These are phyloP conservation scores for Eremophila alpestris DNA, from an alignment of 2,797 vertebrate species.

Conservation along the genomic window DNA sequence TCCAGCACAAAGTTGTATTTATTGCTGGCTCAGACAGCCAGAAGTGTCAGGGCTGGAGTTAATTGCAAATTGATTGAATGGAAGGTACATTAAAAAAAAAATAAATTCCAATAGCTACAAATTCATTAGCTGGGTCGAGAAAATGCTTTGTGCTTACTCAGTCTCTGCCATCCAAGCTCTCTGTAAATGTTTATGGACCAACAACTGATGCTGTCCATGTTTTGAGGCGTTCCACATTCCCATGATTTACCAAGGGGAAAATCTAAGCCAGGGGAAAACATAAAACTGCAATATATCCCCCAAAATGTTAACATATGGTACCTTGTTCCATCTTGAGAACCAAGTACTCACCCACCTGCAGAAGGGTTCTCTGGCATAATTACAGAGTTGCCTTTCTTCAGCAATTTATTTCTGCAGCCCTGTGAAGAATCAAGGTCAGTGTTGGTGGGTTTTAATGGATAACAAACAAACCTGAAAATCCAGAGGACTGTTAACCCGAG, in stretches of 20 bases:
- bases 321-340: neutral
- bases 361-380: neutral
- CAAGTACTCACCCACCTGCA: neutral
- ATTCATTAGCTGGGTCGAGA: neutral
- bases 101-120: neutral
- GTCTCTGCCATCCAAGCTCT: neutral
- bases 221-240: neutral
- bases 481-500: neutral
- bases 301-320: neutral
- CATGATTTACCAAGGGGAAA: neutral
- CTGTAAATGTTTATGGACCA: neutral
- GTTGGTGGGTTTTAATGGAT: neutral
- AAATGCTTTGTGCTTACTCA: neutral
- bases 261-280: neutral
- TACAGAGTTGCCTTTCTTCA: neutral
- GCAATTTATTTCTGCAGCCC: neutral
- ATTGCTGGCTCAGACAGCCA: neutral
- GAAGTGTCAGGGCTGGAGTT: conserved; percentile 3
- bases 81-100: neutral
- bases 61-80: conserved; percentile 35
- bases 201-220: neutral
- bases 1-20: neutral
- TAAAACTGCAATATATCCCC: neutral
- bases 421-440: neutral
- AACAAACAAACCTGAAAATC: neutral